Percentiles rank a stretch among this genome's conserved stretches.
These are phyloP conservation scores for Oxytorus armatus DNA, from an alignment of 2,888 invertebrate species.

Conservation along the genomic window DNA sequence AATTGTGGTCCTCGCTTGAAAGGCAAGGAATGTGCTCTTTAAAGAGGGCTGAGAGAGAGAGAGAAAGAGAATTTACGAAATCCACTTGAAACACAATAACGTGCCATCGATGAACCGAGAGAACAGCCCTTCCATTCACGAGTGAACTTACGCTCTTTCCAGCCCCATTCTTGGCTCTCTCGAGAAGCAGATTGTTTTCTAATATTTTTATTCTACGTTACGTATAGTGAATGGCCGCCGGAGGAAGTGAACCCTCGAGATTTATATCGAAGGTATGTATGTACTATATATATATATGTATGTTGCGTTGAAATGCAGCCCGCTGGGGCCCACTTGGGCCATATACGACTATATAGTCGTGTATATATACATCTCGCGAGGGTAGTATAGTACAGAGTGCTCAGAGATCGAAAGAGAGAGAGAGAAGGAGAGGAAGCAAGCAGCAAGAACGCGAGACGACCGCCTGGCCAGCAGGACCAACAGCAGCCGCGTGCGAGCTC, in stretches of 20 bases:
- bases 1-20: constrained; percentile 54
- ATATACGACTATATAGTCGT: constrained; percentile 17
- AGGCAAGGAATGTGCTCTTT: constrained; percentile 56
- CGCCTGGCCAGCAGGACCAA: constrained; percentile 62
- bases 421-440: constrained; percentile 36
- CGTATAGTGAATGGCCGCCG: constrained; percentile 72
- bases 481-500: constrained; percentile 60
- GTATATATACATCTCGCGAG: constrained; percentile 49
- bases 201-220: constrained; percentile 76
- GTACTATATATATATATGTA: constrained; percentile 30
- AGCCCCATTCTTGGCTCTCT: constrained; percentile 17
- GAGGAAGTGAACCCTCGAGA: constrained; percentile 78
- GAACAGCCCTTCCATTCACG: constrained; percentile 70
- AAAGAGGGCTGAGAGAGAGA: constrained; percentile 34
- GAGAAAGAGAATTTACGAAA: constrained; percentile 45
- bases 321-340: constrained; percentile 59
- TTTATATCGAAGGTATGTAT: constrained; percentile 75
- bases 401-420: constrained; percentile 30
- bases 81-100: constrained; percentile 76
- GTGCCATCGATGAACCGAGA: constrained; percentile 73
- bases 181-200: constrained; percentile 76
- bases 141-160: constrained; percentile 43
- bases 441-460: constrained; percentile 43
- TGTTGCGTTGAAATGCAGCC: constrained; percentile 71
- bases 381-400: constrained; percentile 39